Base-by-base conservation (phyloP, 64 coral and sea anemone species). In the Pocillopora verrucosa region DNA sequence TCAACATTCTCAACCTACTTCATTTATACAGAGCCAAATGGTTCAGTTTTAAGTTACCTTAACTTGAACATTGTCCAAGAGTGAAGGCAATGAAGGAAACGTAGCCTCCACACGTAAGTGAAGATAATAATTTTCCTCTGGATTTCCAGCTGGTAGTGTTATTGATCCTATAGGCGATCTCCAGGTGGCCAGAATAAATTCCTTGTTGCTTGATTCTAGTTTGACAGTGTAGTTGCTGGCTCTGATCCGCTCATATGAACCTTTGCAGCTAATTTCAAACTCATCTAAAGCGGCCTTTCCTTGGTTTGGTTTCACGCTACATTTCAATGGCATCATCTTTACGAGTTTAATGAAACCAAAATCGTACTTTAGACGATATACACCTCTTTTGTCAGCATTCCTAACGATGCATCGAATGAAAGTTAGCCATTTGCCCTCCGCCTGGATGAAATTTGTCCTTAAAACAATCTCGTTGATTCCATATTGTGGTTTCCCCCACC, bases 61-160 rank as follows among this genome's bases (percentile, higher is more conserved):
- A 14, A 24, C 81, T 69, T 19, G 4, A 20, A 56, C 81, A 24
- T n/a, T 20, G 70, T 25, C 15, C 51, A 41, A 36, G 6, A 84
- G 36, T 69, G 81, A n/a, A 26, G 35, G 81, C 65, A 84, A 17
- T 36, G 63, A 22, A 20, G 38, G 70, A 69, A 65, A 84, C 35
- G 20, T 24, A 64, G 81, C 81, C 56, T 84, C 81, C 12, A 84
- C 20, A 0, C 56, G 22, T 38, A 84, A 45, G 10, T 12, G 81
- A 70, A 84, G 17, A 1, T 11, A 69, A 24, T 84, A 84, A 37
- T 84, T 35, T 41, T 84, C 36, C 37, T 15, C 30, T 69, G 62
- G 81, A 64, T 84, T 26, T 45, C 81, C 81, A 70, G 81, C 81
- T 36, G 81, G 81, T 69, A 84, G 63, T 38, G 61, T 13, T 35